Evolutionary conservation across 2,113 vertebrate species (phyloP), one percentile per base, ranked within the genome.

Genomic region (Esox niger): DNA sequence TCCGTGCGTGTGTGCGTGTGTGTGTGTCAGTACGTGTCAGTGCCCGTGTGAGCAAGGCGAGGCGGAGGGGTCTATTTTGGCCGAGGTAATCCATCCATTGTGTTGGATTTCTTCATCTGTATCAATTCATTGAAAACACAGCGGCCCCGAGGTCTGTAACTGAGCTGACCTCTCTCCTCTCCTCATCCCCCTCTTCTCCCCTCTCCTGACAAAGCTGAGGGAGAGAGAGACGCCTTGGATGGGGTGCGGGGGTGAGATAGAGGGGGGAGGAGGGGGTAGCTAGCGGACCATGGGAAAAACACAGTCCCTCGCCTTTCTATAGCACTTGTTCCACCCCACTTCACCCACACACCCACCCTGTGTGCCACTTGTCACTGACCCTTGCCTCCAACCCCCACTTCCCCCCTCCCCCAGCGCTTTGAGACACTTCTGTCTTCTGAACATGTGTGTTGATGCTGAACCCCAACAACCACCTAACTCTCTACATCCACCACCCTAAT

Each of bases 281-380:
- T 87, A 87, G 85, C 75, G 82, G 88, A 93, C 88, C 89, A 89
- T 86, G 89, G 91, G 90, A 92, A 93, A 89, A 94, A 90, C 82
- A 86, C 77, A 90, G 87, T 78, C 82, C 78, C 81, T 73, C 67
- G 49, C 64, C 76, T 86, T 88, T 91, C 85, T 85, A 67, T 83
- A 70, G 81, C 82, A 84, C 89, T 91, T 88, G 83, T 92, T 94
- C 87, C 89, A 86, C 75, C 89, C 86, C 83, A 88, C 87, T 93
- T 90, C 89, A 88, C 84, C 87, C 82, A 47, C 79, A 75, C 66
- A 73, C 79, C 83, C 79, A 73, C 77, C 46, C 29, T 55, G 64
- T 65, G 81, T 86, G 89, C 88, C 90, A 90, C 91, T 94, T 92
- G 90, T 91, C 88, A 84, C 82, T 92, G 92, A 91, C 90, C 93